Evolutionary conservation across 23 tunicate genomes (phyloP).

Genomic region (Aplidium turbinatum): DNA sequence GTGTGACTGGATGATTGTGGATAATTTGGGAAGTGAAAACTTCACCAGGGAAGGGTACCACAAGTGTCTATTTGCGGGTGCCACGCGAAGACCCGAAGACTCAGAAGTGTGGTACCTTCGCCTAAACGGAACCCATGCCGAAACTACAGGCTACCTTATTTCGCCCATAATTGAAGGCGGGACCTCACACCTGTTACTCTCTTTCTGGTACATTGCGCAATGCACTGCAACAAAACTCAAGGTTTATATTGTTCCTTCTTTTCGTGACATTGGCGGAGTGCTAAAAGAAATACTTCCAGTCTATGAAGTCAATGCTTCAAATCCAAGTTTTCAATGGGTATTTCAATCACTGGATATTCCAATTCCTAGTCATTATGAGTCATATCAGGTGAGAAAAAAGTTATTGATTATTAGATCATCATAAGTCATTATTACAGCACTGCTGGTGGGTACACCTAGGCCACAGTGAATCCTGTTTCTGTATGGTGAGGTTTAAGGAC

Average conservation of each 20-base stretch:
- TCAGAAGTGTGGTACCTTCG: conserved; percentile 27
- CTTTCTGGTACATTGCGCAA: conserved; percentile 36
- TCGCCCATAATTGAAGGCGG: conserved; percentile 56
- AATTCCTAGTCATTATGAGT: conserved; percentile 21
- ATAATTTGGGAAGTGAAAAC: not conserved
- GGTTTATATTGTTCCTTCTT: conserved; percentile 16
- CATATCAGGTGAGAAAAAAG: conserved; percentile 26
- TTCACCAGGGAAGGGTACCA: conserved; percentile 10
- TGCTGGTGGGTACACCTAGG: too few species aligned
- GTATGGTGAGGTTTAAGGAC: too few species aligned
- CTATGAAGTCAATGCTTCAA: not conserved
- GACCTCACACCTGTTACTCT: conserved; percentile 6
- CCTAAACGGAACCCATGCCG: conserved; percentile 5
- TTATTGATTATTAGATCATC: not conserved
- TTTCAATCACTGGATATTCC: conserved; percentile 15
- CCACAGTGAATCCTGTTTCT: too few species aligned
- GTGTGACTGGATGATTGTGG: conserved; percentile 41
- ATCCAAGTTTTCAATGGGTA: conserved; percentile 7
- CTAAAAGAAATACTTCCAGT: not conserved
- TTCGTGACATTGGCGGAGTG: conserved; percentile 4
- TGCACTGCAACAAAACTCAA: conserved; percentile 28
- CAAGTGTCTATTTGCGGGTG: conserved; percentile 17
- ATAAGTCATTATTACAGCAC: too few species aligned
- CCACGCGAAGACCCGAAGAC: not conserved
- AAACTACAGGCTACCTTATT: conserved; percentile 12